Evolutionary conservation across 2,888 invertebrate genomes (phyloP).

Genomic region (Chrysomela aeneicollis): DNA sequence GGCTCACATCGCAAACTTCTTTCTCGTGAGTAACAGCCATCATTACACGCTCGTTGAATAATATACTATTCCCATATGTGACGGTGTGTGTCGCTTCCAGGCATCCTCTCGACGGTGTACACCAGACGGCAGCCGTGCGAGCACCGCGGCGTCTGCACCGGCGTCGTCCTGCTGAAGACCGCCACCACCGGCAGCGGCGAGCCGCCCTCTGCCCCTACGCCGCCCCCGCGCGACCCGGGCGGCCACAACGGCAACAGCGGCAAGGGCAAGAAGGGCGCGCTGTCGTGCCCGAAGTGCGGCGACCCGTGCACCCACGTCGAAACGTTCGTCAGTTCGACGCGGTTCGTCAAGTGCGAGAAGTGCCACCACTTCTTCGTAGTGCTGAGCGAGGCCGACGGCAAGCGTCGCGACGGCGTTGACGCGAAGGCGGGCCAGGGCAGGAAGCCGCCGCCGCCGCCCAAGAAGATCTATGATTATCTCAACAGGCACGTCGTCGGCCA

Average conservation of each 20-base stretch:
- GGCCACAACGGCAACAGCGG: conserved; percentile 67
- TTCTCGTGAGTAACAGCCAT: too few relatives aligned
- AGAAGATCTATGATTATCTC: conserved; percentile 96
- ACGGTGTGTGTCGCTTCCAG: conserved; percentile 42
- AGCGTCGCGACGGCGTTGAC: conserved; percentile 85
- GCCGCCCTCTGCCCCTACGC: conserved; percentile 46
- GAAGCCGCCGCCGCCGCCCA: conserved; percentile 94
- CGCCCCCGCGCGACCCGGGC: conserved; percentile 53
- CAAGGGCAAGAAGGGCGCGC: conserved; percentile 77
- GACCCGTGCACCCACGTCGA: conserved; percentile 94
- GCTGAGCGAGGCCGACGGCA: conserved; percentile 90
- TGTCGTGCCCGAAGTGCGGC: conserved; percentile 91
- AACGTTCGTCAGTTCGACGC: conserved; percentile 95
- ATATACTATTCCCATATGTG: too few relatives aligned
- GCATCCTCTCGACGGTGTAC: conserved; percentile 50
- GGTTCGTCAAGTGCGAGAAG: conserved; percentile 96
- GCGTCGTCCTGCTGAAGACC: conserved; percentile 53
- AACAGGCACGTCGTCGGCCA: conserved; percentile 98
- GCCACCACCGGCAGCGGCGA: conserved; percentile 50
- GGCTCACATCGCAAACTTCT: too few relatives aligned
- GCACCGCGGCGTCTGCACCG: conserved; percentile 51
- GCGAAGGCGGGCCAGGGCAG: conserved; percentile 75
- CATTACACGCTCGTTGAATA: too few relatives aligned
- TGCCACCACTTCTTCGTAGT: conserved; percentile 98
- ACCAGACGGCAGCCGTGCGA: conserved; percentile 42